Conservation (phyloP, 2,113 vertebrate species). For the Axis porcinus region DNA sequence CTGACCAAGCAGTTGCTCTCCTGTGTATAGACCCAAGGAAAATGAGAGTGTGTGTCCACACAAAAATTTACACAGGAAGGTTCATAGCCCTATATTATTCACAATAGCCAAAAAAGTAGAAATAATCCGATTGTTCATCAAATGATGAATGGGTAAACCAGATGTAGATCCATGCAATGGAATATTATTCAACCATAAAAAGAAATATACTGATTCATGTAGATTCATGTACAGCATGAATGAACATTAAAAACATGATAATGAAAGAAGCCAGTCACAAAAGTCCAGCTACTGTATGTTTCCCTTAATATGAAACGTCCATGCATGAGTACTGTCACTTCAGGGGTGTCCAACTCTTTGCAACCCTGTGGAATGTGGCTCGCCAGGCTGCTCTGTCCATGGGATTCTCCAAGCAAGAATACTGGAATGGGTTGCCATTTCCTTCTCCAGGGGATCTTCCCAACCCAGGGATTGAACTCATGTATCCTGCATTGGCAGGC, state of each 20-base stretch:
- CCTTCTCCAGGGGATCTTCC: not conserved
- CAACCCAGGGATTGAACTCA: not conserved
- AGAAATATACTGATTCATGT: not conserved
- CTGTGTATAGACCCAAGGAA: not conserved
- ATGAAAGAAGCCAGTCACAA: not conserved
- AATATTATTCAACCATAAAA: not conserved
- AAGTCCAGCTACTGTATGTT: not conserved
- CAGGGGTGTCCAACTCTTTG: not conserved
- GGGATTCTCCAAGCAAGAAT: not conserved
- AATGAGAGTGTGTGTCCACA: not conserved
- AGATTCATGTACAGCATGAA: too few relatives aligned
- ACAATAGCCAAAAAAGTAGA: not conserved
- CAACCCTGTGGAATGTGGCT: not conserved
- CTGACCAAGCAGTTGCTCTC: not conserved
- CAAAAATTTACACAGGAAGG: not conserved
- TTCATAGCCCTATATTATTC: not conserved
- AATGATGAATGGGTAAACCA: not conserved
- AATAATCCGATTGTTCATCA: not conserved
- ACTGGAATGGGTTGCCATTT: not conserved
- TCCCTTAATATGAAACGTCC: not conserved
- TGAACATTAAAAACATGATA: not conserved
- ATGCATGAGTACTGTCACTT: fast-evolving
- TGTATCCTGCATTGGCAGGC: not conserved
- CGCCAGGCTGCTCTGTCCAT: not conserved
- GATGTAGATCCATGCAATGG: not conserved